Evolutionary conservation across 1,140 invertebrate species (phyloP).

Genomic region (Cyclina sinensis): DNA sequence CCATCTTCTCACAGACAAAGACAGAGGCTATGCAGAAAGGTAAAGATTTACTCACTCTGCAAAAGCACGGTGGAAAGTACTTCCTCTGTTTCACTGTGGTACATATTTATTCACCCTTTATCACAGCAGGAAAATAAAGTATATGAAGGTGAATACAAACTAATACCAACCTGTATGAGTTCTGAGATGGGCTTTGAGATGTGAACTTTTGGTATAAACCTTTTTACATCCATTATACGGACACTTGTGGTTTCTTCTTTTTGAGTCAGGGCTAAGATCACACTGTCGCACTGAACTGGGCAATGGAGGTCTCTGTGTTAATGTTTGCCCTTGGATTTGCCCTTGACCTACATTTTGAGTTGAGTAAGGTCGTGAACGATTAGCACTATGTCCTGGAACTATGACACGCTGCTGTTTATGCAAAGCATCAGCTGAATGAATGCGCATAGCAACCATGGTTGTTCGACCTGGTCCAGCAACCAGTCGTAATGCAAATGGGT

Average conservation of each 20-base stretch:
- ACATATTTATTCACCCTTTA: no score
- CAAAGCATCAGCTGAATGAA: conserved; percentile 73
- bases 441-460: conserved; percentile 77
- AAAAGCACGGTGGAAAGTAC: no score
- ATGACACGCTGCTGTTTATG: conserved; percentile 65
- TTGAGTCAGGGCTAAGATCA: conserved; percentile 82
- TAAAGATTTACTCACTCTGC: no score
- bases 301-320: conserved; percentile 60
- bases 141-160: background rate
- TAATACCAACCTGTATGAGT: conserved; percentile 98
- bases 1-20: no score
- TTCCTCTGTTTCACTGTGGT: no score
- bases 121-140: no score
- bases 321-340: conserved; percentile 68
- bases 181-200: conserved; percentile 98
- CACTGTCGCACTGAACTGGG: conserved; percentile 48
- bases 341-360: conserved; percentile 71
- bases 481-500: conserved; percentile 84
- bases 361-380: conserved; percentile 73
- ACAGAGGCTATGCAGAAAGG: no score
- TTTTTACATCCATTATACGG: conserved; percentile 98
- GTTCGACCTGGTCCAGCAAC: conserved; percentile 81
- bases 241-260: conserved; percentile 88
- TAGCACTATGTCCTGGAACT: conserved; percentile 63
- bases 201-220: conserved; percentile 99